phyloP scores from a whole-genome alignment of 2,888 invertebrate genomes.

The Chirona hameri region DNA sequence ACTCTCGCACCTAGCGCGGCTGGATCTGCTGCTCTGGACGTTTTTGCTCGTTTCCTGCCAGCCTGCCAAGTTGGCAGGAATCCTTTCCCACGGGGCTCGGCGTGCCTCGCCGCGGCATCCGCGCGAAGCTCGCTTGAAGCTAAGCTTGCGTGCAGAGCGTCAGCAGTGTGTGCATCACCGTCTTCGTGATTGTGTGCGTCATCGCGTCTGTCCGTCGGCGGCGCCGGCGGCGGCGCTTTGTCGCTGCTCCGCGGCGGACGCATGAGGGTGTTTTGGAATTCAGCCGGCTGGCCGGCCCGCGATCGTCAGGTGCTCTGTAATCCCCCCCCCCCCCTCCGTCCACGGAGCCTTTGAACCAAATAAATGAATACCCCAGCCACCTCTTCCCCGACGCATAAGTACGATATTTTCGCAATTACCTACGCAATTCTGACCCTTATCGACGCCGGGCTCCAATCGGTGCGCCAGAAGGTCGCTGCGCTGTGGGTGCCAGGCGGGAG shows the following conservation, averaged over 20 bases:
- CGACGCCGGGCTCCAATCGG: not conserved
- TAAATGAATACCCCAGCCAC: slow-evolving; percentile 3
- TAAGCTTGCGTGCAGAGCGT: too few relatives aligned
- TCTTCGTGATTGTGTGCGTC: too few relatives aligned
- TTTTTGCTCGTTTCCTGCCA: too few relatives aligned
- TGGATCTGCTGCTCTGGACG: too few relatives aligned
- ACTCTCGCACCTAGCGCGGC: too few relatives aligned
- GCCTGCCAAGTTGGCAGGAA: too few relatives aligned
- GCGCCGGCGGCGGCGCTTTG: not conserved
- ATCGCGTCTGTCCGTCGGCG: not conserved
- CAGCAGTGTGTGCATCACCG: too few relatives aligned
- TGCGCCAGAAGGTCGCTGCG: not conserved
- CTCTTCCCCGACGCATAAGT: not conserved
- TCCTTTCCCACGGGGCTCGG: too few relatives aligned
- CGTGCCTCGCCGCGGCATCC: too few relatives aligned
- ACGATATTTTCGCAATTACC: slow-evolving; percentile 2
- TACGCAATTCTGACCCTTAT: slow-evolving; percentile 10
- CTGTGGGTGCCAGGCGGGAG: not conserved
- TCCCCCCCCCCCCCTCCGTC: not conserved
- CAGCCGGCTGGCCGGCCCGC: not conserved
- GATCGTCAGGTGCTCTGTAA: not conserved
- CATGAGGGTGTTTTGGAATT: not conserved
- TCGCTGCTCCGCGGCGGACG: not conserved
- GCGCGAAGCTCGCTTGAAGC: too few relatives aligned
- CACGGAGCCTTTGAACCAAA: not conserved